Evolutionary conservation across 2,888 invertebrate genomes (phyloP).

Genomic region (Xylota sylvarum): DNA sequence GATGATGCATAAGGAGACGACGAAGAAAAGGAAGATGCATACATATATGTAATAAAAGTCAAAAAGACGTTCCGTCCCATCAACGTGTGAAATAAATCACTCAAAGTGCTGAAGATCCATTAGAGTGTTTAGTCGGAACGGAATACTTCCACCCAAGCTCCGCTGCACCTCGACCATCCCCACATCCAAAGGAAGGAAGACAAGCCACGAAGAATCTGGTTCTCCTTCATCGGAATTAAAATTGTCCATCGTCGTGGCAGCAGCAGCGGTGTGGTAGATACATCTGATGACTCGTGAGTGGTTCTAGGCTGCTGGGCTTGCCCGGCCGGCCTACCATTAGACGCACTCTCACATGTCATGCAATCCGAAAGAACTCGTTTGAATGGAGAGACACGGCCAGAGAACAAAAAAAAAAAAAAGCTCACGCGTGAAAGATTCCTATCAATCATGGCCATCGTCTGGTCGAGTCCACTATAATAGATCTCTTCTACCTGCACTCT

Average conservation of each 20-base stretch:
- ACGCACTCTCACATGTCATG: conserved; percentile 71
- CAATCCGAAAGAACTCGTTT: conserved; percentile 55
- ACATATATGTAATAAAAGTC: conserved; percentile 71
- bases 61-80: conserved; percentile 82
- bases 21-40: conserved; percentile 49
- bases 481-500: conserved; percentile 23
- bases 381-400: conserved; percentile 14
- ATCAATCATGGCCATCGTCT: conserved; percentile 75
- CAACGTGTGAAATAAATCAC: conserved; percentile 85
- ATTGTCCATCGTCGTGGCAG: conserved; percentile 46
- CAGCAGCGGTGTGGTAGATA: conserved; percentile 20
- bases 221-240: conserved; percentile 74
- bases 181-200: conserved; percentile 51
- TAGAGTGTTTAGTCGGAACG: conserved; percentile 70
- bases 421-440: conserved; percentile 75
- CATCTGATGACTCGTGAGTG: conserved; percentile 56
- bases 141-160: conserved; percentile 33
- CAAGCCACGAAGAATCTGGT: conserved; percentile 56
- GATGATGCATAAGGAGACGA: conserved; percentile 17
- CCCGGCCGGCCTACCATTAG: conserved; percentile 50
- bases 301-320: conserved; percentile 68
- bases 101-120: conserved; percentile 77
- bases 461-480: conserved; percentile 67
- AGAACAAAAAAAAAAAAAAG: conserved; percentile 62
- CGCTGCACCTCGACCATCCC: not conserved